A percentile compares a stretch with the other conserved stretches of the same genome.
Evolutionary conservation across 2,888 invertebrate species (phyloP).

Genomic region (Flexamia atlantica): DNA sequence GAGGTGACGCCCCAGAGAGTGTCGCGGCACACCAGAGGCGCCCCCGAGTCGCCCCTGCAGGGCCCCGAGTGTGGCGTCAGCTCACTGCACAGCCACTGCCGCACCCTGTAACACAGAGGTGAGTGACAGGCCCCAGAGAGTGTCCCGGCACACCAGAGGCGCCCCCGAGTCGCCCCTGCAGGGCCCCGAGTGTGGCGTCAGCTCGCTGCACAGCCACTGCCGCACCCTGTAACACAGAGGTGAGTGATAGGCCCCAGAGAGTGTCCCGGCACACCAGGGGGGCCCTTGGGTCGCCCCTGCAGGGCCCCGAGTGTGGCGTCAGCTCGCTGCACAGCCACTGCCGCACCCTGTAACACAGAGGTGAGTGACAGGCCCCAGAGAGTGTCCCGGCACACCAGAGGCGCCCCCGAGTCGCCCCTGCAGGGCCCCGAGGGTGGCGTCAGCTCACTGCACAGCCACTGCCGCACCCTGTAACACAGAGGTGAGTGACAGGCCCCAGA

Average conservation of each 20-base stretch:
- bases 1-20: conserved; percentile 19
- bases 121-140: not conserved
- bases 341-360: not conserved
- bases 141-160: conserved; percentile 20
- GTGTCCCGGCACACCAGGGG: conserved; percentile 20
- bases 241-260: not conserved
- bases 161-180: conserved; percentile 47
- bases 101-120: not conserved
- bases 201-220: conserved; percentile 17
- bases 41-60: conserved; percentile 44
- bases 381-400: conserved; percentile 4
- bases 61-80: conserved; percentile 38
- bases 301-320: conserved; percentile 41
- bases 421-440: conserved; percentile 43
- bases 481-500: not conserved
- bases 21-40: conserved; percentile 31
- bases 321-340: conserved; percentile 21
- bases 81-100: conserved; percentile 17
- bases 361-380: not conserved
- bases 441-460: conserved; percentile 23
- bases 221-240: not conserved
- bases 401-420: conserved; percentile 43
- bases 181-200: conserved; percentile 39
- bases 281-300: conserved; percentile 39
- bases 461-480: not conserved